Evolutionary conservation across 2,888 invertebrate genomes (phyloP), one percentile per base, ranked within the genome.

Genomic region (Alcis repandata): DNA sequence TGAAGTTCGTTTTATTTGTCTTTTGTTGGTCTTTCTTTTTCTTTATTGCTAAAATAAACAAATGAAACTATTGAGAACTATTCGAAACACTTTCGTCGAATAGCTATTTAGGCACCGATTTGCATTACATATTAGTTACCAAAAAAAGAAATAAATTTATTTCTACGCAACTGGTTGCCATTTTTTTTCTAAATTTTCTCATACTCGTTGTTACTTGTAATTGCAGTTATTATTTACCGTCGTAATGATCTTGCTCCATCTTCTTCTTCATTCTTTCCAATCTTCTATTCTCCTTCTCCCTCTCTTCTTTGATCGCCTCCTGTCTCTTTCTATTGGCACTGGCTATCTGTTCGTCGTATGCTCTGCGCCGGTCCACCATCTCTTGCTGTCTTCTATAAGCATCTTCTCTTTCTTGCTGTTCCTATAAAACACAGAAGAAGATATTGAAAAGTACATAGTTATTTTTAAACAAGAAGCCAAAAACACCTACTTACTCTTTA

Each of bases 321-420:
- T 82, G 82, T 73, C 87, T 84, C 67, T 85, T 85, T 70, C 78
- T 85, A 43, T 85, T 87, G 0, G 91, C 89, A 40, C 86, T 90
- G 0, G 85, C 82, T 69, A 92, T 91, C 69, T 93, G 93, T 71
- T 90, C 87, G 48, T 92, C 90, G 59, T 93, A 93, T 0, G 84
- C 84, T 62, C 71, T 75, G 10, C 91, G 80, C 7, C 89, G 82
- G 59, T 89, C 88, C 3, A 77, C 49, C 82, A 89, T 92, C 68
- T 91, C 91, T 68, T 79, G 77, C 41, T 87, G 84, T 52, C 80
- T 76, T 72, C 73, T 85, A 41, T 80, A 70, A 20, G 78, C 80
- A 57, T 83, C 77, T 43, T 72, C 67, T 56, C 76, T 72, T 76
- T 91, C 91, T 63, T 76, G 68, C 49, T 86, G 69, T 74, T 91